These are phyloP conservation scores for Epiblema foenella DNA, from an alignment of 2,888 invertebrate genomes.

Conservation along the genomic window DNA sequence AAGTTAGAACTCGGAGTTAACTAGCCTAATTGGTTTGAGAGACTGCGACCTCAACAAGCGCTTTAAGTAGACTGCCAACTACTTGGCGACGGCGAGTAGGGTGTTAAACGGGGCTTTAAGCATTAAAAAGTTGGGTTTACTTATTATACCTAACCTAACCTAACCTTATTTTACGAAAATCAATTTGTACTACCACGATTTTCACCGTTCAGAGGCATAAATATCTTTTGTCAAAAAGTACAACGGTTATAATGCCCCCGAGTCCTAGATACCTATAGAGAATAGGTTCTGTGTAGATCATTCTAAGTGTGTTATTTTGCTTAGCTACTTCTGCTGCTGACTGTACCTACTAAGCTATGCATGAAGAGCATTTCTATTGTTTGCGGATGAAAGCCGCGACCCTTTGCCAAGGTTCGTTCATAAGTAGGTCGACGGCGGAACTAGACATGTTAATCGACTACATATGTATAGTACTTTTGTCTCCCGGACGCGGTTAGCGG, in stretches of 20 bases:
- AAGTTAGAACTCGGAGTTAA: constrained; percentile 5
- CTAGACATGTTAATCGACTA: not conserved
- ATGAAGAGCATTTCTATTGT: constrained; percentile 28
- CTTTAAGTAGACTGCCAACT: constrained; percentile 11
- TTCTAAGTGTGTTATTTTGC: too few relatives aligned
- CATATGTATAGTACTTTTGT: too few relatives aligned
- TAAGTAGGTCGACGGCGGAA: constrained; percentile 31
- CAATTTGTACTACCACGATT: too few relatives aligned
- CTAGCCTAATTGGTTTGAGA: constrained; percentile 11
- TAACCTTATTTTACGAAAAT: too few relatives aligned
- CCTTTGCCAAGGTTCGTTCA: constrained; percentile 30
- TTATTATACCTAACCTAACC: not conserved
- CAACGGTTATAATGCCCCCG: too few relatives aligned
- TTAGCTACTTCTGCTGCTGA: too few relatives aligned
- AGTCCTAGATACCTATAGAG: too few relatives aligned
- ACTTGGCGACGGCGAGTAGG: not conserved
- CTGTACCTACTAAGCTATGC: not conserved
- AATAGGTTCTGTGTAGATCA: too few relatives aligned
- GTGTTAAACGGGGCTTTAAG: constrained; percentile 7
- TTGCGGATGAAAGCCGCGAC: constrained; percentile 31
- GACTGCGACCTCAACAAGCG: constrained; percentile 19
- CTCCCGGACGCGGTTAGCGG: too few relatives aligned
- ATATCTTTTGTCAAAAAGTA: too few relatives aligned
- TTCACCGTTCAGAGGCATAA: too few relatives aligned
- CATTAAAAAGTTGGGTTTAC: not conserved